Evolutionary conservation across 92 coral and sea anemone species (phyloP), one percentile per base, ranked within the genome.

Genomic region (Heliopora coerulea): DNA sequence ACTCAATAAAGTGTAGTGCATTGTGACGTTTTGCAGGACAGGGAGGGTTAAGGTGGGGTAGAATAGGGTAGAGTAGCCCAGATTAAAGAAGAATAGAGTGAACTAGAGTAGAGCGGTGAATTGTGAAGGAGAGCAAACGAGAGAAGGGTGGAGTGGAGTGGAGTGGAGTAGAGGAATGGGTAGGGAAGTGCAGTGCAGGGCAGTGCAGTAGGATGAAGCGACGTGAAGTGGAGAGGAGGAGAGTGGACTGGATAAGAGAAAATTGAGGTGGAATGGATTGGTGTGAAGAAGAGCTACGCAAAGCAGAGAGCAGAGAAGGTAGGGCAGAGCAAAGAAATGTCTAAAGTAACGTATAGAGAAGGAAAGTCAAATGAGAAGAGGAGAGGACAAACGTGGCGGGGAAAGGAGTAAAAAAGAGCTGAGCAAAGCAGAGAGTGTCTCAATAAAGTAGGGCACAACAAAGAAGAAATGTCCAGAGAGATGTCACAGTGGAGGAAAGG

Each of bases 321-420:
- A n/a, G 52, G 15, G 52, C 23, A 59, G 80, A 26, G 80, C 9
- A 49, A 70, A 21, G 69, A 18, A 56, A 54, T 18, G 80, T 40
- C 59, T 35, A 49, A 70, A 21, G 69, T 33, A 56, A 54, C 18
- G 80, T 40, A 75, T 35, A 59, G 61, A 32, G 49, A 41, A 56
- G 68, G 32, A 8, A 54, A 73, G 68, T 54, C 48, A 61, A 21
- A 58, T 33, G 59, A n/a, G n/a, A 54, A 35, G 80, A 21, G 54
- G 57, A 59, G 61, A 32, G 49, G 67, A 56, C 56, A 32, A 73
- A 44, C 59, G 80, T n/a, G 35, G 52, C 33, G 68, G 34, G 50
- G 42, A 37, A 68, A 9, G 37, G 59, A 59, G 58, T 26, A 40
- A 33, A 73, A n/a, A 49, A 54, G 2, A 35, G 54, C 21, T 10